Base-by-base conservation (phyloP, 2,797 vertebrate species). In the Pyrocephalus nanus region DNA sequence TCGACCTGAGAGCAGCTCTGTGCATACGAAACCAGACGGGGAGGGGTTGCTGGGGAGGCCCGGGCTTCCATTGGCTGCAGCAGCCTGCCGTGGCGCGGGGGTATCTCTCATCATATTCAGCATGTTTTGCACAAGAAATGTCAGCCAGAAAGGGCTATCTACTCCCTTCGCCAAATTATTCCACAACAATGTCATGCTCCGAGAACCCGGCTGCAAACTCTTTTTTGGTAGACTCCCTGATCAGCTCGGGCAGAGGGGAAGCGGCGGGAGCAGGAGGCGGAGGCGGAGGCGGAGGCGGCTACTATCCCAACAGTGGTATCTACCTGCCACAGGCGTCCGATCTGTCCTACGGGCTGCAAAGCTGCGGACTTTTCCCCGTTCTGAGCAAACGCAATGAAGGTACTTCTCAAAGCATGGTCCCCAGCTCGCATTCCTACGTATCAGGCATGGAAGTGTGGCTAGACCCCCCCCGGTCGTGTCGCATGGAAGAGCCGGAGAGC, bases 121-220 rank as follows among this genome's bases (percentile, higher is more conserved):
- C 98, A 99, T 99, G 99, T 99, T 99, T 99, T 99, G 98, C 99
- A 99, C 99, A 99, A 99, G 99, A 99, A 99, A 99, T 99, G 99
- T 99, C 99, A 99, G 99, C 99, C 99, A 99, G 99, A 98, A 99
- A 99, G 98, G 99, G 99, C 98, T 99, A 99, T 99, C 99, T 98
- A 98, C 99, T 99, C 98, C 98, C 98, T 98, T 98, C 99, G 98
- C 98, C 99, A 98, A 99, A 99, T 99, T 99, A 99, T 98, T 98
- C 98, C 98, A 98, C 99, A 97, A 98, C 99, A 98, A 99, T 99
- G 99, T 99, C 99, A 99, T 99, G 99, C 98, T 99, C 99, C 96
- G 99, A 99, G 98, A 99, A 98, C 98, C 98, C 99, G 93, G 98
- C 99, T 97, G 99, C 98, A 97, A 99, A 99, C 97, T 99, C 99